Evolutionary conservation across 2,113 vertebrate genomes (phyloP).

Genomic region (Peromyscus polionotus): DNA sequence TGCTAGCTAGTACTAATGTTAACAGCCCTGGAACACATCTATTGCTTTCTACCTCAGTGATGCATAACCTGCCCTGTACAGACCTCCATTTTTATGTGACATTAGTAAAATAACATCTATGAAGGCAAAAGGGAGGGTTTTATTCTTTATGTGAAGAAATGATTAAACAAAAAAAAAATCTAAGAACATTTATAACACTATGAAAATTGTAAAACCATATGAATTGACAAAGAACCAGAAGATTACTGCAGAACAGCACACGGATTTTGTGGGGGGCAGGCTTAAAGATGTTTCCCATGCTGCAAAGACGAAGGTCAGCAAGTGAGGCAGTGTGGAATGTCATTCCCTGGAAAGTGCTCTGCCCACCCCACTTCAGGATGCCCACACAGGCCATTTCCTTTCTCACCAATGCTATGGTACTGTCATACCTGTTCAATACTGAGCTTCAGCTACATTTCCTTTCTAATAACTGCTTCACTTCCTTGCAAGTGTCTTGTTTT

Average conservation of each 20-base stretch:
- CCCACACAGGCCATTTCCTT: not conserved
- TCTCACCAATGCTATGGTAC: accelerated
- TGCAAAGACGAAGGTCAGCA: not conserved
- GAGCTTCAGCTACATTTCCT: not conserved
- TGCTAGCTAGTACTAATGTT: not conserved
- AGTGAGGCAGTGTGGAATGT: not conserved
- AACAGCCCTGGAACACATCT: not conserved
- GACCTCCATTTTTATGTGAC: not conserved
- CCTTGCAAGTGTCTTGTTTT: not conserved
- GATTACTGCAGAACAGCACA: not conserved
- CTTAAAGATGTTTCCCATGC: not conserved
- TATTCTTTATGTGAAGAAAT: not conserved
- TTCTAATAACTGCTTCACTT: not conserved
- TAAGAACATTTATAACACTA: not conserved
- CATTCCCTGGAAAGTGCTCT: not conserved
- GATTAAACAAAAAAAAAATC: not conserved
- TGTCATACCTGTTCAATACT: not conserved
- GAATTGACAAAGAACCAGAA: not conserved
- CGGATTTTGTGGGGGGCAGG: not conserved
- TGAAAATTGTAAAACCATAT: not conserved
- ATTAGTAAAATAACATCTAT: not conserved
- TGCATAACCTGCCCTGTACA: not conserved
- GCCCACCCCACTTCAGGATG: not conserved
- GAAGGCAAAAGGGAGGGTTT: not conserved
- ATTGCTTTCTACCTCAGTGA: not conserved